Percentiles rank a stretch among this genome's conserved stretches.
These are phyloP conservation scores for Drosophila arawakana DNA, from an alignment of 1,140 invertebrate species.

Conservation along the genomic window DNA sequence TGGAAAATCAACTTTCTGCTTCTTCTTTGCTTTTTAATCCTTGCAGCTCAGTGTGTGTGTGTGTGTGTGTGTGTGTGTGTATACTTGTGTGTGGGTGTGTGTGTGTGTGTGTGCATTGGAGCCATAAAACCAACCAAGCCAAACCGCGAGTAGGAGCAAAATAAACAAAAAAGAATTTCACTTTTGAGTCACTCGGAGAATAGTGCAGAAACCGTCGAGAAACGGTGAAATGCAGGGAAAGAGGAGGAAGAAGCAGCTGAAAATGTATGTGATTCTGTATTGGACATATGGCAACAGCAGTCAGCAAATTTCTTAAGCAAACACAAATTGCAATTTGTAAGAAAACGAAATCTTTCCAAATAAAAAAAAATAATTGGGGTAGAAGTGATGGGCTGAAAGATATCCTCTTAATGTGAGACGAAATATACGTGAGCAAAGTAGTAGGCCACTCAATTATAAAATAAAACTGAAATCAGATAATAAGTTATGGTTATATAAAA, in stretches of 20 bases:
- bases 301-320: constrained; percentile 61
- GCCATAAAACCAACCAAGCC: constrained; percentile 13
- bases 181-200: constrained; percentile 36
- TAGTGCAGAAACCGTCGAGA: constrained; percentile 1
- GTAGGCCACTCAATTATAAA: too few relatives aligned
- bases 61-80: not conserved
- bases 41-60: not conserved
- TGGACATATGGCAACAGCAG: constrained; percentile 67
- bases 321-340: constrained; percentile 68
- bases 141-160: not conserved
- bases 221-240: not conserved
- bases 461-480: too few relatives aligned
- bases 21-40: constrained; percentile 10
- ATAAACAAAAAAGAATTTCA: constrained; percentile 24
- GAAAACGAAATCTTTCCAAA: constrained; percentile 29
- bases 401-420: not conserved
- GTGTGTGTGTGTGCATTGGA: constrained; percentile 28
- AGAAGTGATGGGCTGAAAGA: not conserved
- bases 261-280: constrained; percentile 18
- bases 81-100: constrained; percentile 11
- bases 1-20: not conserved
- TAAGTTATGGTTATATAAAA: too few relatives aligned
- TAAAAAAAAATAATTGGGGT: not conserved
- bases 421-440: too few relatives aligned
- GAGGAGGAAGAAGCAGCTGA: not conserved